These are phyloP conservation scores for Bathynomus jamesi DNA, from an alignment of 1,140 invertebrate genomes.

Conservation along the genomic window DNA sequence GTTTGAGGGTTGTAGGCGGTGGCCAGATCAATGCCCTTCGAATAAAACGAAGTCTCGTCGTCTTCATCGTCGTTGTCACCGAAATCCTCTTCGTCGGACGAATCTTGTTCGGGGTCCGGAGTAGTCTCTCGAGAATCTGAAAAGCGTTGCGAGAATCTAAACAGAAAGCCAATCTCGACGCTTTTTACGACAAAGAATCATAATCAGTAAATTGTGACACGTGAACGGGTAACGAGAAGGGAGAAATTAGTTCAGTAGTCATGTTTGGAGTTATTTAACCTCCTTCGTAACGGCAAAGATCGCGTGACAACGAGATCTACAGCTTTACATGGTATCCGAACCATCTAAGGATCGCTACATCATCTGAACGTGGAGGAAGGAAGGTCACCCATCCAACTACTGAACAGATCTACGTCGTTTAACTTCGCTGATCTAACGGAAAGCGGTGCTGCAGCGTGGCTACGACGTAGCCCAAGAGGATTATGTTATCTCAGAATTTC, in stretches of 20 bases:
- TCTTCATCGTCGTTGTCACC: constrained; percentile 25
- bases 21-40: constrained; percentile 13
- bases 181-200: constrained; percentile 33
- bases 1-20: constrained; percentile 23
- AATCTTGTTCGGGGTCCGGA: constrained; percentile 37
- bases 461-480: no score
- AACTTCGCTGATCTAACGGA: no score
- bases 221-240: constrained; percentile 39
- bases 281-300: no score
- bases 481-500: no score
- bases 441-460: no score
- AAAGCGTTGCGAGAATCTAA: not conserved
- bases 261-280: no score
- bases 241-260: constrained; percentile 38
- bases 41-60: constrained; percentile 11
- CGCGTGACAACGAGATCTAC: not conserved
- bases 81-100: constrained; percentile 24
- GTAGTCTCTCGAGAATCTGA: not conserved
- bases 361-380: no score
- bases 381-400: no score
- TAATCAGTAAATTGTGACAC: constrained; percentile 36
- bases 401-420: no score
- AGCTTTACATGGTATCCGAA: no score
- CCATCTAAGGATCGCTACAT: no score
- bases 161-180: constrained; percentile 39